phyloP scores from a whole-genome alignment of 2,797 vertebrate species.

The Avahi laniger region DNA sequence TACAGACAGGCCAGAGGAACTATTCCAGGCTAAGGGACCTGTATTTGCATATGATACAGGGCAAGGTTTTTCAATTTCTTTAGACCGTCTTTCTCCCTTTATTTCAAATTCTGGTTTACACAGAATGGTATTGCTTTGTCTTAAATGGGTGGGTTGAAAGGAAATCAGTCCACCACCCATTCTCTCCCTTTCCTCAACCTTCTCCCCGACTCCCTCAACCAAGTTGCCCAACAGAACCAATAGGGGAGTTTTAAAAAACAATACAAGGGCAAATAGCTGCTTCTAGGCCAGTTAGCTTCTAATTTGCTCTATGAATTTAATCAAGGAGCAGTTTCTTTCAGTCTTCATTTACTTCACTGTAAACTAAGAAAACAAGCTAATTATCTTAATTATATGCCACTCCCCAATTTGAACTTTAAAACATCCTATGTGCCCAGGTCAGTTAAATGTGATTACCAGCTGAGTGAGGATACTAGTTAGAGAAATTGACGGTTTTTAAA shows the following conservation, averaged over 20 bases:
- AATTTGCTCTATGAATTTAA: not conserved
- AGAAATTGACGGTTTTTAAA: not conserved
- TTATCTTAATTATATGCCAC: not conserved
- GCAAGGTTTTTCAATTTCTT: not conserved
- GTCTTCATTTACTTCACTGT: not conserved
- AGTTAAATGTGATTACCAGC: not conserved
- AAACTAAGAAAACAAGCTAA: not conserved
- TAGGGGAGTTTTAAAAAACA: not conserved
- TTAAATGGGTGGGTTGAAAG: not conserved
- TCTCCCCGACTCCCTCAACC: no score
- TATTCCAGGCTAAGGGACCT: not conserved
- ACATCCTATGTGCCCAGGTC: not conserved
- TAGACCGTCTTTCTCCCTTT: not conserved
- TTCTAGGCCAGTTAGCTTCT: not conserved
- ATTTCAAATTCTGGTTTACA: not conserved
- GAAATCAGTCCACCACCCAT: not conserved
- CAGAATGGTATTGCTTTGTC: not conserved
- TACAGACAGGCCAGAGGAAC: not conserved
- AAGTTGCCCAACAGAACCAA: not conserved
- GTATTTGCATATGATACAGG: not conserved
- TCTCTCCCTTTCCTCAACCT: not conserved
- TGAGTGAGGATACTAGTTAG: not conserved
- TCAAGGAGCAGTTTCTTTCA: not conserved
- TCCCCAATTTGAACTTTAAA: not conserved
- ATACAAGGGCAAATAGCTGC: not conserved